phyloP scores from a whole-genome alignment of 2,888 invertebrate genomes.

The Caenorhabditis doughertyi region DNA sequence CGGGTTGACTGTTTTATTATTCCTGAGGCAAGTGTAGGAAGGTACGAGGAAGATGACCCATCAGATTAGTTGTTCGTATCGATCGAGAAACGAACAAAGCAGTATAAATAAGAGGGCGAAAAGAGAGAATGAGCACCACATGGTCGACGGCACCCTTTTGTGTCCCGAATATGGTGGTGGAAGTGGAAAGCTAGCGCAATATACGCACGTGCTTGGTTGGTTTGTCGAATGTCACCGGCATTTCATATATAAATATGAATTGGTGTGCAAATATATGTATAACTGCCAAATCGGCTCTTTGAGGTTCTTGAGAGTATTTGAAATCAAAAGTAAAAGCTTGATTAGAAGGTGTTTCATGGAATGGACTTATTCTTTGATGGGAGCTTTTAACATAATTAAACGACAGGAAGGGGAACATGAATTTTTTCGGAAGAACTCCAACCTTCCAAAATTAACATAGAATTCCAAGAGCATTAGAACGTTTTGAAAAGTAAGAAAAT shows the following conservation, averaged over 20 bases:
- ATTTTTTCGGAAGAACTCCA: too few species aligned
- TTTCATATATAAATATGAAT: slow-evolving; percentile 2
- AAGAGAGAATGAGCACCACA: background rate
- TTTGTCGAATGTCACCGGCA: slow-evolving; percentile 34
- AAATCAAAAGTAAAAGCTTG: too few species aligned
- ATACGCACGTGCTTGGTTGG: slow-evolving; percentile 18
- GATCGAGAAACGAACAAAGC: background rate
- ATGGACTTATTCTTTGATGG: too few species aligned
- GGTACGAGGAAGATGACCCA: background rate
- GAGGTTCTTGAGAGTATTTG: too few species aligned
- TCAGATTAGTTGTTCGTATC: background rate
- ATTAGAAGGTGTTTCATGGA: too few species aligned
- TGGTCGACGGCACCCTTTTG: slow-evolving; percentile 1
- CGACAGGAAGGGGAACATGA: too few species aligned
- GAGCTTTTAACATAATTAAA: too few species aligned
- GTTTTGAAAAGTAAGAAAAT: too few species aligned
- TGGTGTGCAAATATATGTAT: slow-evolving; percentile 21
- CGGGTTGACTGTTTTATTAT: slow-evolving; percentile 27
- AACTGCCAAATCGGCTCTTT: background rate
- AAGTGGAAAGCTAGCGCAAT: slow-evolving; percentile 17
- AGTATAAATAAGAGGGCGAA: slow-evolving; percentile 15
- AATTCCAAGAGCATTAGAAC: too few species aligned
- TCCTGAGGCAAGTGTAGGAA: slow-evolving; percentile 1
- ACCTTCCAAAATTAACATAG: too few species aligned
- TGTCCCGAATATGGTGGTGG: slow-evolving; percentile 6